phyloP scores from a whole-genome alignment of 2,888 invertebrate species.

The Sinohyriopsis cumingii region DNA sequence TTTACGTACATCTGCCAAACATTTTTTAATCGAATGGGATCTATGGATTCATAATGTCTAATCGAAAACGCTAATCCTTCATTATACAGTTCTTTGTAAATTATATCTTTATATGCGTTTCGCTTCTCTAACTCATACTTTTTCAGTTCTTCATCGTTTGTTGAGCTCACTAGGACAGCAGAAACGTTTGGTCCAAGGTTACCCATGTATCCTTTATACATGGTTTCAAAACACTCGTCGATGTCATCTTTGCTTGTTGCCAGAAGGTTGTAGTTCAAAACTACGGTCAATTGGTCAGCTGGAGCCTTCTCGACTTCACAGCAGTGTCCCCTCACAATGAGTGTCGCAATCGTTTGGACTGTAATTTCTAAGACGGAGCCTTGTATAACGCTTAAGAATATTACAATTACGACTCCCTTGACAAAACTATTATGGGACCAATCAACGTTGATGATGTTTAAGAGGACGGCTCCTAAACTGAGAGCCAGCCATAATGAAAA shows the following conservation, averaged over 20 bases:
- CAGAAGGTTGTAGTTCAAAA: slow-evolving; percentile 57
- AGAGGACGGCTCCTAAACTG: slow-evolving; percentile 42
- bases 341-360: slow-evolving; percentile 54
- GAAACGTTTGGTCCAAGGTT: slow-evolving; percentile 56
- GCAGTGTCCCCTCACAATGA: slow-evolving; percentile 50
- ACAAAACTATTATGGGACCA: slow-evolving; percentile 51
- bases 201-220: slow-evolving; percentile 62
- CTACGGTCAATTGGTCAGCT: slow-evolving; percentile 48
- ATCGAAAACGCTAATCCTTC: slow-evolving; percentile 55
- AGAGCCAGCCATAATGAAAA: slow-evolving; percentile 56
- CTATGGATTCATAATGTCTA: slow-evolving; percentile 45
- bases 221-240: slow-evolving; percentile 59
- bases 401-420: slow-evolving; percentile 53
- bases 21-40: slow-evolving; percentile 46
- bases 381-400: slow-evolving; percentile 55
- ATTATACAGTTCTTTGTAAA: slow-evolving; percentile 53
- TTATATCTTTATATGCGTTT: slow-evolving; percentile 53
- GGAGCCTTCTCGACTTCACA: slow-evolving; percentile 34
- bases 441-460: slow-evolving; percentile 60
- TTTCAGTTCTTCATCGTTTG: slow-evolving; percentile 49
- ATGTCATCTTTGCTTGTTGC: slow-evolving; percentile 58
- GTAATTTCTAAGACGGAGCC: slow-evolving; percentile 60
- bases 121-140: slow-evolving; percentile 51
- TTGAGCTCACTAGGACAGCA: slow-evolving; percentile 61
- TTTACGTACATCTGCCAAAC: slow-evolving; percentile 56